These are phyloP conservation scores for Capromys pilorides DNA, from an alignment of 2,797 vertebrate species.

Conservation along the genomic window DNA sequence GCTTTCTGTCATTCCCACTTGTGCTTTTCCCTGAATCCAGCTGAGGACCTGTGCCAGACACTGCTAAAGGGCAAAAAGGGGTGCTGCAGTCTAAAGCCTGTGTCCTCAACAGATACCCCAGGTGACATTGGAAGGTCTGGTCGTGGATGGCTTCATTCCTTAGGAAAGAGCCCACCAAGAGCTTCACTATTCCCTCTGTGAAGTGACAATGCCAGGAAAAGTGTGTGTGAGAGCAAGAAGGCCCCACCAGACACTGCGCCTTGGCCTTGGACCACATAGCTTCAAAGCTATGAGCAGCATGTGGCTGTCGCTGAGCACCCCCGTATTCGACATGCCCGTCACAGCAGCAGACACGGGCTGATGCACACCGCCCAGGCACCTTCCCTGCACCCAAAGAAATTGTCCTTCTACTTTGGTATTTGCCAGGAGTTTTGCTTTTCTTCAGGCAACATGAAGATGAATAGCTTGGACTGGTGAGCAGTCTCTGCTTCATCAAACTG, in stretches of 20 bases:
- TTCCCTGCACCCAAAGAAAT: too few relatives aligned
- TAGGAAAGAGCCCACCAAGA: neutral
- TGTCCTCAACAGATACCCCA: too few relatives aligned
- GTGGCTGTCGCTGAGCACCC: neutral
- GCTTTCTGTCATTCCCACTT: neutral
- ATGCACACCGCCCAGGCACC: neutral
- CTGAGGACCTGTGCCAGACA: neutral
- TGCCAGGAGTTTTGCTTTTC: neutral
- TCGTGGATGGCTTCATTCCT: neutral
- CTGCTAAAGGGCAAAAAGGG: neutral
- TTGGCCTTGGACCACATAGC: neutral
- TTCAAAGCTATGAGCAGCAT: neutral
- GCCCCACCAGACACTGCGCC: neutral
- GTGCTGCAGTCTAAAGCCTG: neutral
- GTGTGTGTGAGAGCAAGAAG: neutral
- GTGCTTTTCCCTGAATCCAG: neutral
- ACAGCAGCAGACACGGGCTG: neutral
- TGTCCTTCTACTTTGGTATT: neutral
- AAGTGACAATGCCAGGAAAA: neutral
- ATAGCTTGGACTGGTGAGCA: neutral
- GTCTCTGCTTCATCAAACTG: neutral
- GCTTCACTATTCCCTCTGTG: neutral
- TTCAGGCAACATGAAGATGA: neutral
- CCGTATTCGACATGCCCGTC: neutral
- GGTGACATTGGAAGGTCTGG: neutral